A percentile compares a stretch with the other conserved stretches of the same genome.
phyloP scores from a whole-genome alignment of 1,140 invertebrate species.

The Drosophila sproati region DNA sequence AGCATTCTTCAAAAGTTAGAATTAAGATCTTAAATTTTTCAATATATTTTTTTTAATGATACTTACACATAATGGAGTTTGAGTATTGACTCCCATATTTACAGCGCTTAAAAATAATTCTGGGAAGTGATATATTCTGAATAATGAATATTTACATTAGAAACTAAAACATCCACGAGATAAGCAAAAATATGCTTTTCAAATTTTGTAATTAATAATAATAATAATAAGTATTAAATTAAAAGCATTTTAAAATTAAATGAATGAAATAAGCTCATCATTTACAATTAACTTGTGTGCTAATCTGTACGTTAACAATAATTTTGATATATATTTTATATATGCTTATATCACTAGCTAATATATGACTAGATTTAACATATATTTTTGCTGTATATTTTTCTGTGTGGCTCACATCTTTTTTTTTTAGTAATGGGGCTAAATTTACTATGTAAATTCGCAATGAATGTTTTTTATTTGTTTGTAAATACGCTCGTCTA shows the following conservation, averaged over 20 bases:
- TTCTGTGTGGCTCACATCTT: constrained; percentile 7
- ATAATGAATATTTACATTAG: constrained; percentile 50
- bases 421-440: constrained; percentile 39
- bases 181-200: not conserved
- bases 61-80: constrained; percentile 14
- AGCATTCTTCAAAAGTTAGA: constrained; percentile 11
- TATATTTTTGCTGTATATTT: constrained; percentile 32
- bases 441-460: constrained; percentile 83
- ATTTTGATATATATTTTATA: constrained; percentile 18
- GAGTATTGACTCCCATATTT: constrained; percentile 43
- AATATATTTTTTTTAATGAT: not conserved
- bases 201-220: not conserved
- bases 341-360: constrained; percentile 49
- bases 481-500: constrained; percentile 74
- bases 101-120: constrained; percentile 33
- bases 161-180: constrained; percentile 5
- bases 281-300: constrained; percentile 25
- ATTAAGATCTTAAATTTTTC: constrained; percentile 2
- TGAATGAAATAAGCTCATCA: constrained; percentile 24
- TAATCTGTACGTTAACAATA: constrained; percentile 30
- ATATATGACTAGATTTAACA: constrained; percentile 63
- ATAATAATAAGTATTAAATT: not conserved
- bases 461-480: constrained; percentile 52
- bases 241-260: constrained; percentile 17
- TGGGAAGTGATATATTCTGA: constrained; percentile 16